These are phyloP conservation scores for Amphilophus citrinellus DNA, from an alignment of 2,113 vertebrate genomes.

Conservation along the genomic window DNA sequence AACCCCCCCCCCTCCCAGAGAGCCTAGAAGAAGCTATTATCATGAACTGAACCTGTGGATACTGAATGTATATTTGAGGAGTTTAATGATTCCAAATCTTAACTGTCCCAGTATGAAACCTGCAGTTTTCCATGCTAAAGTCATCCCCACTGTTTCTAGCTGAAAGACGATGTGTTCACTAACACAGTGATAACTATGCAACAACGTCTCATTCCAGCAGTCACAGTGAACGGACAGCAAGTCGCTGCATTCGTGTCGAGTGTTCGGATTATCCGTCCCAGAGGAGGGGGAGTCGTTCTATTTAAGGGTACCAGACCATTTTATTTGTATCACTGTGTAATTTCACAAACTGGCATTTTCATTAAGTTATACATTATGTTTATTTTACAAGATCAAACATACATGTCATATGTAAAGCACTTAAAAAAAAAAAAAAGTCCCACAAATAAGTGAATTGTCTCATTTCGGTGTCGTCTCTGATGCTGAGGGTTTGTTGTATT, in stretches of 20 bases:
- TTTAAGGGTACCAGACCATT: conserved; percentile 13
- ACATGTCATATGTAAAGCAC: not conserved
- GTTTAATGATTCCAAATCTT: not conserved
- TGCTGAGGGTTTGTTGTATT: not conserved
- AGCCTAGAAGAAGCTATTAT: not conserved
- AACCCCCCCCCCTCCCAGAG: conserved; percentile 1
- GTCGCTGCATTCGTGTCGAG: not conserved
- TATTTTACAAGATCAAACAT: conserved; percentile 22
- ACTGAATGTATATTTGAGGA: not conserved
- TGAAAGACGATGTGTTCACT: not conserved
- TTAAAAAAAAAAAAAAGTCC: conserved; percentile 35
- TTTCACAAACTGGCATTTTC: conserved; percentile 23
- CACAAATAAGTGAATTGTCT: not conserved
- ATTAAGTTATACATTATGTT: conserved; percentile 14
- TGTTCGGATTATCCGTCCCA: conserved; percentile 1
- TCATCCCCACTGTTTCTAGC: not conserved
- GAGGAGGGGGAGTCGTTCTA: not conserved
- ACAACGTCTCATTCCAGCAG: conserved; percentile 15
- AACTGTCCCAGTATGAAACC: not conserved
- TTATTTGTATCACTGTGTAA: not conserved
- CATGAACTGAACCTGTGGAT: not conserved
- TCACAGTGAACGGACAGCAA: not conserved
- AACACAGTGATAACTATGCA: conserved; percentile 46
- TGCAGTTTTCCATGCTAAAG: not conserved
- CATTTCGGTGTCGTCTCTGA: not conserved